These are phyloP conservation scores for Ichneumon xanthorius DNA, from an alignment of 2,888 invertebrate genomes.

Conservation along the genomic window DNA sequence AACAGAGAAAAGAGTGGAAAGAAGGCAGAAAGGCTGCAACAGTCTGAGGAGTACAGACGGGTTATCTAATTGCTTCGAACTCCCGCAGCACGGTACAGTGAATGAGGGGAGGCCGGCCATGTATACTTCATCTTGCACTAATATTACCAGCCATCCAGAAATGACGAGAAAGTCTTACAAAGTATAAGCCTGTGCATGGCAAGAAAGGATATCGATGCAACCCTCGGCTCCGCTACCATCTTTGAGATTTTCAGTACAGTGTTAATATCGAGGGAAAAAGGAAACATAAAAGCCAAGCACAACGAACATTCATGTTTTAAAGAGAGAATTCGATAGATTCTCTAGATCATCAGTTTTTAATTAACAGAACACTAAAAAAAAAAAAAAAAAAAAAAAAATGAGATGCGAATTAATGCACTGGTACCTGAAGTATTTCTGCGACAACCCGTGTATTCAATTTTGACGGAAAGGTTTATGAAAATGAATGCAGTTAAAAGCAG, in stretches of 20 bases:
- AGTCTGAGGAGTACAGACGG: conserved; percentile 45
- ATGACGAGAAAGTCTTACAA: conserved; percentile 24
- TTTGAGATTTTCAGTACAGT: conserved; percentile 15
- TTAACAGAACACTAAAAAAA: not conserved
- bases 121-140: conserved; percentile 10
- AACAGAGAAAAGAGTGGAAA: conserved; percentile 27
- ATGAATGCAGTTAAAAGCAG: too few relatives aligned
- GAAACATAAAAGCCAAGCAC: not conserved
- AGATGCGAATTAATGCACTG: too few relatives aligned
- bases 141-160: conserved; percentile 21
- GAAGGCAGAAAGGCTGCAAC: not conserved
- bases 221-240: not conserved
- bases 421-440: too few relatives aligned
- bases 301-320: not conserved
- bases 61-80: conserved; percentile 60
- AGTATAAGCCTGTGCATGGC: not conserved
- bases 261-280: conserved; percentile 6
- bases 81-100: not conserved
- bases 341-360: not conserved
- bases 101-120: not conserved
- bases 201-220: conserved; percentile 20
- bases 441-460: too few relatives aligned
- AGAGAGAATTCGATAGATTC: too few relatives aligned
- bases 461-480: too few relatives aligned
- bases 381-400: too few relatives aligned